Conservation (phyloP, 2,888 invertebrate genomes). For the Apamea epomidion region DNA sequence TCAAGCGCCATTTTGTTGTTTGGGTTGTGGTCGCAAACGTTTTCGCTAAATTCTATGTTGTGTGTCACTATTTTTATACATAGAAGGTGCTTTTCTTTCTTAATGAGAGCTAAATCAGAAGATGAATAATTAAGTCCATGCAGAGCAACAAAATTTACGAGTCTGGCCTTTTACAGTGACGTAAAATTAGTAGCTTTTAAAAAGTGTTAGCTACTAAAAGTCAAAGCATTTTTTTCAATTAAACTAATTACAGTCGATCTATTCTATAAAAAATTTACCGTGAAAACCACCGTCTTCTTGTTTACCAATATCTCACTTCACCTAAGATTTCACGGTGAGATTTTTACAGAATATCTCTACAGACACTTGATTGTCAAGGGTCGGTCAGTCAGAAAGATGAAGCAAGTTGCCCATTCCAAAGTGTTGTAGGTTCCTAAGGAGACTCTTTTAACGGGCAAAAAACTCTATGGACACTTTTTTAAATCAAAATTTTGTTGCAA, state of each 20-base stretch:
- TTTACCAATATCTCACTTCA: too few species aligned
- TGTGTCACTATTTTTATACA: constrained; percentile 16
- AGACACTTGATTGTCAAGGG: background rate
- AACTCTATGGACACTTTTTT: background rate
- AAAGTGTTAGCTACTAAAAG: background rate
- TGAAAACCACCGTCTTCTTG: too few species aligned
- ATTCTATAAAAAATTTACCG: too few species aligned
- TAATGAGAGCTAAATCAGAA: background rate
- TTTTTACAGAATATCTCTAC: too few species aligned
- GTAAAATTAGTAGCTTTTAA: background rate
- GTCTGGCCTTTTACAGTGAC: background rate
- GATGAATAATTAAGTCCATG: background rate
- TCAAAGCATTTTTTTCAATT: background rate
- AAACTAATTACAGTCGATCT: background rate
- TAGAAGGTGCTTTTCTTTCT: background rate
- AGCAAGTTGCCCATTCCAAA: background rate
- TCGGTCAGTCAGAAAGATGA: background rate
- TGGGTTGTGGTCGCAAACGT: background rate
- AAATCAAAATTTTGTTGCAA: background rate
- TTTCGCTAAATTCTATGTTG: background rate
- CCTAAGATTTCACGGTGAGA: too few species aligned
- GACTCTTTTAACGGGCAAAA: too few species aligned
- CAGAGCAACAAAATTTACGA: background rate
- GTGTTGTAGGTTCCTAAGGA: background rate
- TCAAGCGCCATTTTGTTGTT: constrained; percentile 32